Base-by-base conservation (phyloP, 2,113 vertebrate genomes). In the Lepus americanus region DNA sequence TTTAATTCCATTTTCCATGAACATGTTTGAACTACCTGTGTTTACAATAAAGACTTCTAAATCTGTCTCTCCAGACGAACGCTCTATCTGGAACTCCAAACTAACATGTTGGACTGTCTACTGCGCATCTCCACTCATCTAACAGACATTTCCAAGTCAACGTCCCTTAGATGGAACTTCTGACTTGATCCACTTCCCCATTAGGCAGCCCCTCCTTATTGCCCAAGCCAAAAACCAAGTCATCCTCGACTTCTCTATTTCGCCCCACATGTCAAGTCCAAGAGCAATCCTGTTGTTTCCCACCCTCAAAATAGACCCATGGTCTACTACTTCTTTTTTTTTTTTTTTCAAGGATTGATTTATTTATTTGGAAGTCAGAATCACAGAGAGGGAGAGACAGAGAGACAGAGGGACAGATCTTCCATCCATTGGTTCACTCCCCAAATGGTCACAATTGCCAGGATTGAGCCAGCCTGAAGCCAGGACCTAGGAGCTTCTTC, bases 11-110 rank as follows among this genome's bases (percentile, higher is more conserved):
- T 44, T 44, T 44, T 44, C 44, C 44, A 44, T 44, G 44, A 44
- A 44, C 44, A 44, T 44, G 44, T 44, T 44, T 69, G 66, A 69
- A n/a, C 29, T 27, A 31, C n/a, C 12, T 67, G 36, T 79, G 19
- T 36, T 39, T 73, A 36, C 36, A 74, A 67, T 92, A 51, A 86
- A 88, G 69, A 86, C 67, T 82, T 77, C 27, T 55, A 92, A 23
- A 81, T 73, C 72, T 92, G 17, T 82, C 73, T 92, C 63, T 95
- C 16, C 14, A 96, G 29, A 49, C 39, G 25, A 90, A 77, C 79
- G 19, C 61, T 77, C 19, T 44, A 53, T 67, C 61, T 80, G 73
- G 53, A 92, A 81, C 49, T 90, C 55, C 49, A 91, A 6, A 51
- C 82, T 86, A 82, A 77, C 88, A 64, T 2, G 85, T 67, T 49